Percentiles rank a stretch among this genome's conserved stretches.
Evolutionary conservation across 1,140 invertebrate species (phyloP).

Genomic region (Drosophila kepulauana): DNA sequence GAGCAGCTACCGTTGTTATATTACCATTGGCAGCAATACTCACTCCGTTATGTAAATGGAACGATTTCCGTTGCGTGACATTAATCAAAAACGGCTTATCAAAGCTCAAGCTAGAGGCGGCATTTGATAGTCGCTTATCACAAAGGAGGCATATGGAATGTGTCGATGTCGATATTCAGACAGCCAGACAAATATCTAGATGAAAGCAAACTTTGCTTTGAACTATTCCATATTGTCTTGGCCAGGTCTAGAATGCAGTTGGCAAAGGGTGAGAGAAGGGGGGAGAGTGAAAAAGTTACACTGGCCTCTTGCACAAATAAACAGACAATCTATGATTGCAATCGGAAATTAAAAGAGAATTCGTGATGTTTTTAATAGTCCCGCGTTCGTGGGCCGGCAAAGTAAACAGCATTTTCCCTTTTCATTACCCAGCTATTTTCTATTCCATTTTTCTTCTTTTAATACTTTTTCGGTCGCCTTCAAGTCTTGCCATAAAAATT

Average conservation of each 20-base stretch:
- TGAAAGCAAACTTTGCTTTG: slow-evolving; percentile 39
- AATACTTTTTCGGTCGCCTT: slow-evolving; percentile 21
- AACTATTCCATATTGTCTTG: slow-evolving; percentile 26
- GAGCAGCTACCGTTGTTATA: slow-evolving; percentile 5
- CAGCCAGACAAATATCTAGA: slow-evolving; percentile 16
- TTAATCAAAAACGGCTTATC: slow-evolving; percentile 62
- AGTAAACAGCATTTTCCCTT: slow-evolving; percentile 32
- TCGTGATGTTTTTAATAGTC: slow-evolving; percentile 62
- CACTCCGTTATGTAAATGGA: slow-evolving; percentile 65
- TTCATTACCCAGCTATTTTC: slow-evolving; percentile 3
- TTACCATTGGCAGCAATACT: slow-evolving; percentile 4
- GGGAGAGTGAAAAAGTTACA: slow-evolving; percentile 13
- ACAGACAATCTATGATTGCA: slow-evolving; percentile 70
- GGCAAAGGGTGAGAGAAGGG: background rate
- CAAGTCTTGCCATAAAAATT: slow-evolving; percentile 46
- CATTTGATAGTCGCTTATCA: slow-evolving; percentile 28
- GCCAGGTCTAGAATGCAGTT: slow-evolving; percentile 21
- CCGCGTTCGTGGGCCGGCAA: slow-evolving; percentile 6
- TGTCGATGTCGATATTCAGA: slow-evolving; percentile 19
- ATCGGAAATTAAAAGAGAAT: slow-evolving; percentile 65
- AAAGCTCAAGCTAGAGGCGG: slow-evolving; percentile 7
- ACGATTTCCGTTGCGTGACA: slow-evolving; percentile 58
- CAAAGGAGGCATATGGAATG: slow-evolving; percentile 33
- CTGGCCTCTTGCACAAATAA: slow-evolving; percentile 61
- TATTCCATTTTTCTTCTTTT: background rate